Evolutionary conservation across 2,888 invertebrate genomes (phyloP).

Genomic region (Embidobia sp.): DNA sequence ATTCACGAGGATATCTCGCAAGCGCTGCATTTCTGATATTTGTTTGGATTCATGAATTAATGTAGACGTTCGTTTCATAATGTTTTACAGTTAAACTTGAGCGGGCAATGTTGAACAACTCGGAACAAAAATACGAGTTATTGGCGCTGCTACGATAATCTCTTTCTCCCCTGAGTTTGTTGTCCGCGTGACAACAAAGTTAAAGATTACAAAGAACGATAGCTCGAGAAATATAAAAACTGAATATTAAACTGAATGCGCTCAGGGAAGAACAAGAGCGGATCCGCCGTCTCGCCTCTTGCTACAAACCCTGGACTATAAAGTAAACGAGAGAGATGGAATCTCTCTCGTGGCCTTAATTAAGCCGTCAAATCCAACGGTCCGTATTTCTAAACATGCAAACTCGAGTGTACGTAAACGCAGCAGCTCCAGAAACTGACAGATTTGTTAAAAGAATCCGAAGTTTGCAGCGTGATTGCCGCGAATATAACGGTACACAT

Average conservation of each 20-base stretch:
- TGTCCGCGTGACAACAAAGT: conserved; percentile 20
- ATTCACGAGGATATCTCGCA: conserved; percentile 41
- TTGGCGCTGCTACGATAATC: neutral
- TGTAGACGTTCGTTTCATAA: conserved; percentile 15
- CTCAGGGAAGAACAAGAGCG: conserved; percentile 45
- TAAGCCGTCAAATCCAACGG: conserved; percentile 73
- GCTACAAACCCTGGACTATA: conserved; percentile 54
- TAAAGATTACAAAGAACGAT: conserved; percentile 31
- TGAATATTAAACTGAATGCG: conserved; percentile 41
- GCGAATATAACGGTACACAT: conserved; percentile 23
- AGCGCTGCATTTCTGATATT: conserved; percentile 24
- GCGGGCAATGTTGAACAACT: neutral
- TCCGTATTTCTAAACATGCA: conserved; percentile 67
- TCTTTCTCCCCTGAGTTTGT: too few relatives aligned
- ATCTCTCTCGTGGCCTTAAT: conserved; percentile 71
- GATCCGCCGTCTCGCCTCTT: conserved; percentile 17
- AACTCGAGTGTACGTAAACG: conserved; percentile 63
- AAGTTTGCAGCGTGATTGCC: conserved; percentile 44
- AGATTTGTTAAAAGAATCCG: conserved; percentile 63
- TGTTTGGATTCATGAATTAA: conserved; percentile 24
- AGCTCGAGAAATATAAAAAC: conserved; percentile 35
- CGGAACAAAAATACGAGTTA: neutral
- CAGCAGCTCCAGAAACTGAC: conserved; percentile 60
- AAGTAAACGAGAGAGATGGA: conserved; percentile 61
- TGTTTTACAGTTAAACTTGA: neutral